Percentiles rank a stretch among this genome's conserved stretches.
Conservation (phyloP, 2,797 vertebrate species). For the Tragopan temminckii region DNA sequence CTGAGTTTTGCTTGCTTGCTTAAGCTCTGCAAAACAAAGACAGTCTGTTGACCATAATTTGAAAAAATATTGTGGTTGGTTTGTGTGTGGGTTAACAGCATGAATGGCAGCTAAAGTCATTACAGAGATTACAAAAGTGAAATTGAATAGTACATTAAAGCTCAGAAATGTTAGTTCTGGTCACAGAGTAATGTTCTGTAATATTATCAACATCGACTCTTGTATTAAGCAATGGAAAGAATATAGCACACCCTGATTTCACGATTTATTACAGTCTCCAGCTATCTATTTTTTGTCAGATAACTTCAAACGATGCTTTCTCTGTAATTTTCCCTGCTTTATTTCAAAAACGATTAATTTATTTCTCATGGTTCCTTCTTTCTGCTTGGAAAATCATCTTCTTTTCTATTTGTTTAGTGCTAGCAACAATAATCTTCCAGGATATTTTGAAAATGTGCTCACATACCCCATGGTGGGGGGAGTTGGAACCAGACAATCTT, state of each 20-base stretch:
- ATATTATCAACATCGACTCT: background rate
- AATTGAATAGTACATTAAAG: conserved; percentile 52
- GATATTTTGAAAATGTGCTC: background rate
- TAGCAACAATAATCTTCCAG: background rate
- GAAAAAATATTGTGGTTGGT: conserved; percentile 44
- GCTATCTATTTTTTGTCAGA: background rate
- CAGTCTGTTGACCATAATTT: background rate
- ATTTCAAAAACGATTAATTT: background rate
- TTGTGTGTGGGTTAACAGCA: conserved; percentile 36
- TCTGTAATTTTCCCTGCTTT: background rate
- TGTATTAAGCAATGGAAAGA: conserved; percentile 1
- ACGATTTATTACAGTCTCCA: background rate
- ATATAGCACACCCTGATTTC: background rate
- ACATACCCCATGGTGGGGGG: background rate
- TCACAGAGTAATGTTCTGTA: background rate
- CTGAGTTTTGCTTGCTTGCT: conserved; percentile 4
- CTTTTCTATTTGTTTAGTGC: background rate
- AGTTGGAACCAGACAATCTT: background rate
- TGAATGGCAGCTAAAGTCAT: conserved; percentile 40
- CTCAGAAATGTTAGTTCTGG: conserved; percentile 32
- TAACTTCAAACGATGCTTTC: background rate
- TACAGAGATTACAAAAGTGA: conserved; percentile 50
- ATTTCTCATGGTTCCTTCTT: background rate
- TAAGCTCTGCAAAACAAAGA: conserved; percentile 28
- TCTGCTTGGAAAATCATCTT: background rate